These are phyloP conservation scores for Temnopleurus reevesii DNA, from an alignment of 53 echinoderm and acorn worm species.

Conservation along the genomic window DNA sequence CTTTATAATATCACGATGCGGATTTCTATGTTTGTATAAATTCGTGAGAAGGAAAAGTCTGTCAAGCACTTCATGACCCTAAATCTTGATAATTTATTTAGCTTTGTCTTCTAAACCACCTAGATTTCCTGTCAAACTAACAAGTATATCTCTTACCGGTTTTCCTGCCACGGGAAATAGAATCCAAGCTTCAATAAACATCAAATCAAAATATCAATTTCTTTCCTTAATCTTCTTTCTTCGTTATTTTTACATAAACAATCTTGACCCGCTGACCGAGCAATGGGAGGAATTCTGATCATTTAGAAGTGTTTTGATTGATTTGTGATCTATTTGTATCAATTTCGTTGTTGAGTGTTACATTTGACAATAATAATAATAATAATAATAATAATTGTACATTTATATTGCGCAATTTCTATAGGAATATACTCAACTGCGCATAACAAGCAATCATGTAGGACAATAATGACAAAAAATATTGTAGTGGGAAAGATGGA, in stretches of 20 bases:
- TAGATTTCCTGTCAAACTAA: slow-evolving; percentile 16
- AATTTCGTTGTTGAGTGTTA: neutral
- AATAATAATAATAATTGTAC: no score
- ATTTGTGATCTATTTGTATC: neutral
- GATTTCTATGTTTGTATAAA: neutral
- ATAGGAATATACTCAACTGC: no score
- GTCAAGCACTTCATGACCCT: neutral
- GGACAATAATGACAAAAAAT: no score
- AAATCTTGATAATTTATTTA: slow-evolving; percentile 39
- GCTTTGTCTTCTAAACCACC: neutral
- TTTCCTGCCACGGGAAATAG: slow-evolving; percentile 28
- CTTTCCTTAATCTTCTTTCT: slow-evolving; percentile 21
- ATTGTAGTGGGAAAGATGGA: no score
- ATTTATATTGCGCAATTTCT: no score
- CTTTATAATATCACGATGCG: neutral
- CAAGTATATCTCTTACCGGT: slow-evolving; percentile 16
- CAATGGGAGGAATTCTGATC: neutral
- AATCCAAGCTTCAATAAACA: slow-evolving; percentile 32
- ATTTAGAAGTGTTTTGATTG: neutral
- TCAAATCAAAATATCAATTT: slow-evolving; percentile 28
- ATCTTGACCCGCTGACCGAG: slow-evolving; percentile 12
- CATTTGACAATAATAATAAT: neutral
- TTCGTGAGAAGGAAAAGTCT: slow-evolving; percentile 19
- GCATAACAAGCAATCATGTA: no score
- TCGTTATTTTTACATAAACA: slow-evolving; percentile 20